Conservation (phyloP, 2,113 vertebrate genomes). For the Tragulus kanchil region DNA sequence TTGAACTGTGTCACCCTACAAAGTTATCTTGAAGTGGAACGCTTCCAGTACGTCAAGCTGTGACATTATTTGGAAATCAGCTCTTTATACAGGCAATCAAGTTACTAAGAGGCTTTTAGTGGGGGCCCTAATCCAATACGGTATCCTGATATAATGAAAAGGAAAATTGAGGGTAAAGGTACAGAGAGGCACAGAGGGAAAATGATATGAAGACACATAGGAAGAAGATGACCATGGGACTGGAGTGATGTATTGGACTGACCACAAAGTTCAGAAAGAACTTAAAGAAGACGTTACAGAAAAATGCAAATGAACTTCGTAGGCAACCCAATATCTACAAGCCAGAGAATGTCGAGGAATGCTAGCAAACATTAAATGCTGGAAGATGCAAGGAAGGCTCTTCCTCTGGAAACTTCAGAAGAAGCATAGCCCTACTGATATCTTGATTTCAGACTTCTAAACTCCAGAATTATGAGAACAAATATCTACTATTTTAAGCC, state of each 20-base stretch:
- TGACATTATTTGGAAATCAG: background rate
- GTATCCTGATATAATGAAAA: background rate
- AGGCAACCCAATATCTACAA: background rate
- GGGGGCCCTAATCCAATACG: background rate
- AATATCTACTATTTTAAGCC: background rate
- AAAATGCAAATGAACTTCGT: background rate
- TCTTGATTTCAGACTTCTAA: background rate
- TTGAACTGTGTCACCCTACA: background rate
- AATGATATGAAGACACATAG: background rate
- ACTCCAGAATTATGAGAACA: background rate
- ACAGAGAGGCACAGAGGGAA: background rate
- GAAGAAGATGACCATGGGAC: background rate
- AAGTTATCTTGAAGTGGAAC: background rate
- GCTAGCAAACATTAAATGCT: background rate
- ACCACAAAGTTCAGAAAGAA: background rate
- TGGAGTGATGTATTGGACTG: background rate
- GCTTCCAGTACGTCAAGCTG: background rate
- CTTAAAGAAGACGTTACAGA: background rate
- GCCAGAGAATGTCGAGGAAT: background rate
- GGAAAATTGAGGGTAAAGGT: background rate
- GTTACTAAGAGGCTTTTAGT: background rate
- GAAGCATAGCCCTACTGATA: rapidly evolving
- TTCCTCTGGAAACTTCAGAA: too few relatives aligned
- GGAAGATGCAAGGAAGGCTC: background rate
- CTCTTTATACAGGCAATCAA: background rate